Evolutionary conservation across 2,113 vertebrate genomes (phyloP).

Genomic region (Albula glossodonta): DNA sequence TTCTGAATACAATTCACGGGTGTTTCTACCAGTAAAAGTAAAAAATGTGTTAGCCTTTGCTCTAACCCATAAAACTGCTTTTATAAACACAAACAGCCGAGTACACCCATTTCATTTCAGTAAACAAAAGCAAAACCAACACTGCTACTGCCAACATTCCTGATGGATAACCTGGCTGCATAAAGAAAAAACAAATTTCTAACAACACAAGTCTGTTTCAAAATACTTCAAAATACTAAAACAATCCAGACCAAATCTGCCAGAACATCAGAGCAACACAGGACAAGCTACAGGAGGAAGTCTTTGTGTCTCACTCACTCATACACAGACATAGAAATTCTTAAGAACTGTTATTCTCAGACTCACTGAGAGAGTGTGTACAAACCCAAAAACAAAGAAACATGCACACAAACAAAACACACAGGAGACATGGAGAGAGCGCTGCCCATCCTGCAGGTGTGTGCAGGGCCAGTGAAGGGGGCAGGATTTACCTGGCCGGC

Average conservation of each 20-base stretch:
- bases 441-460: too few relatives aligned
- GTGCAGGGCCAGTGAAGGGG: constrained; percentile 24
- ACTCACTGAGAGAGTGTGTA: too few relatives aligned
- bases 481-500: constrained; percentile 87
- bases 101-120: neutral
- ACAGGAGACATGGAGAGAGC: neutral
- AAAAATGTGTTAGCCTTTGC: neutral
- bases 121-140: neutral
- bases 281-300: too few relatives aligned
- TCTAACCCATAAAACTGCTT: neutral
- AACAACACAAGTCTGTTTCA: too few relatives aligned
- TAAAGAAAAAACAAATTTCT: neutral
- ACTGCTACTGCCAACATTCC: neutral
- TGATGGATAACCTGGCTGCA: neutral
- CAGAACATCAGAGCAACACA: too few relatives aligned
- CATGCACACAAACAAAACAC: neutral
- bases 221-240: too few relatives aligned
- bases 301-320: neutral
- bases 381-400: neutral
- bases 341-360: too few relatives aligned
- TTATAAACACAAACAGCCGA: too few relatives aligned
- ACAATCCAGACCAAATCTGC: too few relatives aligned
- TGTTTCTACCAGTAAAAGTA: neutral
- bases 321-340: too few relatives aligned
- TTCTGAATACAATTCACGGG: neutral